These are phyloP conservation scores for Irena cyanogastra DNA, from an alignment of 2,113 vertebrate species.

Conservation along the genomic window DNA sequence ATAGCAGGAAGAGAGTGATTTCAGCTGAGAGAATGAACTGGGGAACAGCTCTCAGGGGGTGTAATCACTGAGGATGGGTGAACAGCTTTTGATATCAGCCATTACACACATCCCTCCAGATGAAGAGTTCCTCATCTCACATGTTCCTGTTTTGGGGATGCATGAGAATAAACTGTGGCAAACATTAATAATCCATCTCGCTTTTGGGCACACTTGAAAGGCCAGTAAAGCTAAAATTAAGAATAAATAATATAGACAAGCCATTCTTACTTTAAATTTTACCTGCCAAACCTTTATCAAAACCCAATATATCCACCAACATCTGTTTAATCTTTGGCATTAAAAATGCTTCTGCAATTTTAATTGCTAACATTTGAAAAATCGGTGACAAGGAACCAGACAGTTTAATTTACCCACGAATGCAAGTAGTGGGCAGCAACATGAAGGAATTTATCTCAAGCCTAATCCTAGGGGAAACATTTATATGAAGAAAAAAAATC, in stretches of 20 bases:
- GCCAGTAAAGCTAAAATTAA: background rate
- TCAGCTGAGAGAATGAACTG: background rate
- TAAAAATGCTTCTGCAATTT: background rate
- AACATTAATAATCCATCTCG: background rate
- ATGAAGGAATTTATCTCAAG: background rate
- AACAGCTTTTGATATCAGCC: background rate
- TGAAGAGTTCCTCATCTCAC: background rate
- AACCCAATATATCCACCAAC: background rate
- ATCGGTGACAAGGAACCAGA: background rate
- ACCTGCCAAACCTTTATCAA: background rate
- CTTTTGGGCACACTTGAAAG: background rate
- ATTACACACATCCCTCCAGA: background rate
- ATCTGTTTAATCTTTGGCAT: background rate
- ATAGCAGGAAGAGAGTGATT: background rate
- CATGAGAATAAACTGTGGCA: background rate
- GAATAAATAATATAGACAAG: background rate
- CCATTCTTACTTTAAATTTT: background rate
- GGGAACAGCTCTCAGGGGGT: background rate
- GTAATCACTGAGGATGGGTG: background rate
- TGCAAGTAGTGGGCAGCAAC: background rate
- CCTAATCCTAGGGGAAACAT: background rate
- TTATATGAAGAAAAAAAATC: background rate
- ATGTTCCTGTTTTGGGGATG: background rate
- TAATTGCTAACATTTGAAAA: background rate
- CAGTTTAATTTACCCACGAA: background rate